Evolutionary conservation across 2,888 invertebrate genomes (phyloP), one percentile per base, ranked within the genome.

Genomic region (Dryomyza anilis): DNA sequence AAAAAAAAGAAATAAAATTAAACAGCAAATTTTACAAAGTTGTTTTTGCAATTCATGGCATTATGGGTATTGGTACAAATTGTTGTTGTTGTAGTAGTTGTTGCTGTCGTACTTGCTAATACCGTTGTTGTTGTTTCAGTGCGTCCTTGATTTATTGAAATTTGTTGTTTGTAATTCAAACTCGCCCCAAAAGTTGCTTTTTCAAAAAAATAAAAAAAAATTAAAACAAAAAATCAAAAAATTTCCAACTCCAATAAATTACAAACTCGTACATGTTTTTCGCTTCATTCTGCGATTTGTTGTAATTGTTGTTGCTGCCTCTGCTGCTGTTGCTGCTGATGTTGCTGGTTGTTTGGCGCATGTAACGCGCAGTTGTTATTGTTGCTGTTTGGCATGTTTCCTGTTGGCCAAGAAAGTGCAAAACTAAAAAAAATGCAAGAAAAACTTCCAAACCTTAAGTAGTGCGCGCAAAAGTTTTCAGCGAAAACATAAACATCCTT

Each of bases 141-240:
- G 66, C 70, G 69, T 66, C 69, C 67, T 70, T 70, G 70, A 70
- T 70, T 70, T 70, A 70, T 70, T 67, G 70, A 66, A 69, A 70
- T 69, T 69, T 70, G 70, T 69, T 69, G 65, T 67, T 69, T 61
- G 66, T 53, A 56, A 56, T 56, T 60, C 29, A 59, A 58, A 58
- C 66, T 58, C 56, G 27, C 46, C 30, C 27, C 30, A 64, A 58
- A 4, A 33, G 27, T n/a, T n/a, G n/a, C n/a, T n/a, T n/a, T n/a
- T n/a, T n/a, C 29, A 65, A 61, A 21, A 57, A 50, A 48, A 58
- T 45, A 59, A 16, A 62, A 45, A 58, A 53, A 48, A 10, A 60
- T 30, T 53, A 46, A 27, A 48, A 36, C 2, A 29, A 60, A 50
- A 39, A 23, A 29, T n/a, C 29, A 6, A 50, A 69, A 62, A 59